Evolutionary conservation across 1,140 invertebrate species (phyloP), one percentile per base, ranked within the genome.

Genomic region (Ptiloglossa arizonensis): DNA sequence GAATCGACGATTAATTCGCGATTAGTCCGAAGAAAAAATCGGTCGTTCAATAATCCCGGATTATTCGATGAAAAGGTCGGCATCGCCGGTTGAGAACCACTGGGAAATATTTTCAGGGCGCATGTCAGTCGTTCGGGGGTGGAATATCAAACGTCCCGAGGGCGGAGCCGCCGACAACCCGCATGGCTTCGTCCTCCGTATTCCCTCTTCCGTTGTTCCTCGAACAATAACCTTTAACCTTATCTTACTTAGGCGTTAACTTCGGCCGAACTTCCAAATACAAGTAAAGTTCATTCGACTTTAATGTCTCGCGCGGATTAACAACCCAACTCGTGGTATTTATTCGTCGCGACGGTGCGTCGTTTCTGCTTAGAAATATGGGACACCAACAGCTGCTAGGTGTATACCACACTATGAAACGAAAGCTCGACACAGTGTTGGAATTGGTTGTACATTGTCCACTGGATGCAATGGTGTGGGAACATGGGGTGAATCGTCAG

Each of bases 191-290:
- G 60, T 32, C 41, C 63, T 59, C 68, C 63, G 57, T 48, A 35
- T 41, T 68, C 52, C 72, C 72, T 83, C 69, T 80, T 72, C 64
- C 81, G 56, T 59, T 59, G 76, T 73, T 78, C 81, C 59, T 83
- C 74, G 82, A 86, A 85, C 84, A 71, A 86, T 85, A 86, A 86
- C 82, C 82, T 85, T 85, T 82, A 86, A 85, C 80, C 80, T 85
- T 86, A 80, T 86, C 77, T 85, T 62, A 81, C 67, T 81, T 81
- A 84, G 57, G 64, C 62, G 82, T 81, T 81, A 85, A 84, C 82
- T 81, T 86, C 72, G 35, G 59, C 59, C 29, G 63, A 81, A 81
- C 79, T 81, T 81, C 56, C 59, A 54, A 72, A 84, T 81, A 67
- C 82, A 80, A 69, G 70, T 63, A 84, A 85, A 83, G 78, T 85